Conservation (phyloP, 2,888 invertebrate species). For the Malacosoma neustria region DNA sequence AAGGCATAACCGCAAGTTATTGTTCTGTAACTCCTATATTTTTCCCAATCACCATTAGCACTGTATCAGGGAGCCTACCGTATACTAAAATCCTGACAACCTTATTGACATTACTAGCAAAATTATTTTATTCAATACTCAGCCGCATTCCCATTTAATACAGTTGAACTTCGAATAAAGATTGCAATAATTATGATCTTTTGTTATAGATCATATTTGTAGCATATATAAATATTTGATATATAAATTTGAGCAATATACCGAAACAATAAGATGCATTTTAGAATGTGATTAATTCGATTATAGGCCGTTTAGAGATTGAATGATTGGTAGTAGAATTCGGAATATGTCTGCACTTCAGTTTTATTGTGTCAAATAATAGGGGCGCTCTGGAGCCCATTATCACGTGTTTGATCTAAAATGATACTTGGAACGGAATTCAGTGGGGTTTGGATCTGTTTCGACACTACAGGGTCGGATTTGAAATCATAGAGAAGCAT, state of each 20-base stretch:
- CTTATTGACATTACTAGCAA: background rate
- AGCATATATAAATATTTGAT: no score
- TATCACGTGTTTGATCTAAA: constrained; percentile 76
- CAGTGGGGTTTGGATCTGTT: constrained; percentile 20
- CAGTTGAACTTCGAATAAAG: no score
- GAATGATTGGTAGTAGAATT: constrained; percentile 59
- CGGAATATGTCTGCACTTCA: constrained; percentile 74
- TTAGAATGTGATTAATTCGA: background rate
- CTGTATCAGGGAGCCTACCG: constrained; percentile 63
- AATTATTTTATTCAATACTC: no score
- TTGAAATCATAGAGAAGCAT: no score
- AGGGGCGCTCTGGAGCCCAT: constrained; percentile 72
- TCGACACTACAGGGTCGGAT: constrained; percentile 2
- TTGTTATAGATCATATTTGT: no score
- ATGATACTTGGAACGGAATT: constrained; percentile 61
- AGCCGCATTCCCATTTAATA: no score
- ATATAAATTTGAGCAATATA: no score
- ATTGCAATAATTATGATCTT: no score
- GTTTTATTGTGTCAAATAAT: constrained; percentile 75
- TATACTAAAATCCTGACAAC: background rate
- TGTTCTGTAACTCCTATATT: constrained; percentile 58
- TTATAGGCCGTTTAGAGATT: constrained; percentile 2
- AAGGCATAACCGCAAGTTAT: constrained; percentile 69
- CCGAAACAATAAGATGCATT: background rate
- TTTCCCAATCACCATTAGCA: constrained; percentile 74